These are phyloP conservation scores for Sitodiplosis mosellana DNA, from an alignment of 1,140 invertebrate species.

Conservation along the genomic window DNA sequence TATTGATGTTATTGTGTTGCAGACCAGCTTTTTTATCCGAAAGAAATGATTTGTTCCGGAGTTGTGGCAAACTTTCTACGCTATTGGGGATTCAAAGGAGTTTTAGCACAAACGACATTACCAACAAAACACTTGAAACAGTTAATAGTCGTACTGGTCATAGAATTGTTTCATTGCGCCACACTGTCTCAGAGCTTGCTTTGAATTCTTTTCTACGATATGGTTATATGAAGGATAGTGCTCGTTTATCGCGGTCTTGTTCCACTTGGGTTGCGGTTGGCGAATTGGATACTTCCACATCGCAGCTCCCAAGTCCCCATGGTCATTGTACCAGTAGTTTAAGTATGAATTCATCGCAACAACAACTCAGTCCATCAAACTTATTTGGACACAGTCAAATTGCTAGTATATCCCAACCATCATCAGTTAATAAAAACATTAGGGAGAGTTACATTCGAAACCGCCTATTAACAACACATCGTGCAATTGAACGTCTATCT, in stretches of 20 bases:
- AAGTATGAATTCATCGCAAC: slow-evolving; percentile 31
- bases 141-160: no score
- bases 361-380: slow-evolving; percentile 27
- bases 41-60: slow-evolving; percentile 53
- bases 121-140: slow-evolving; percentile 13
- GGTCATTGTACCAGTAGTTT: no score
- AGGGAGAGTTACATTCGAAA: slow-evolving; percentile 55
- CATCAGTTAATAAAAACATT: slow-evolving; percentile 62
- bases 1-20: slow-evolving; percentile 4
- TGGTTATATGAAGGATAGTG: slow-evolving; percentile 33
- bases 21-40: slow-evolving; percentile 47
- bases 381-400: no score
- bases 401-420: no score
- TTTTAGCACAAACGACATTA: slow-evolving; percentile 57
- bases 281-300: slow-evolving; percentile 45
- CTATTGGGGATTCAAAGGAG: slow-evolving; percentile 54
- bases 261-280: slow-evolving; percentile 74
- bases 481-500: slow-evolving; percentile 58
- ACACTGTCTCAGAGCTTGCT: slow-evolving; percentile 45
- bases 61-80: slow-evolving; percentile 49
- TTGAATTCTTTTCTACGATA: slow-evolving; percentile 41
- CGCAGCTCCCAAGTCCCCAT: slow-evolving; percentile 53
- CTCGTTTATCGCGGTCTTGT: slow-evolving; percentile 53
- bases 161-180: slow-evolving; percentile 16
- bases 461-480: slow-evolving; percentile 58